Conservation (phyloP, 2,113 vertebrate genomes). For the Engystomops pustulosus region DNA sequence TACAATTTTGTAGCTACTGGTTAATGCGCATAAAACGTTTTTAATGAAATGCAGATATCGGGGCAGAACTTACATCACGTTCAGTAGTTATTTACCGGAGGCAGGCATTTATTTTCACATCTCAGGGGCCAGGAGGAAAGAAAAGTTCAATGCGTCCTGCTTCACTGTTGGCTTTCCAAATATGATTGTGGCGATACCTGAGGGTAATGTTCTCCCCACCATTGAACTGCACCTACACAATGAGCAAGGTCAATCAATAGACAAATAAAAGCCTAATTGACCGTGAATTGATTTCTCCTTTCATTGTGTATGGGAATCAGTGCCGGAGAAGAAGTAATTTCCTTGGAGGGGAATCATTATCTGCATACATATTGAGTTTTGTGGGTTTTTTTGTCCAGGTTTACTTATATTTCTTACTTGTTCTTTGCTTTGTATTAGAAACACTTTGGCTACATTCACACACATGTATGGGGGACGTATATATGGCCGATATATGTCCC, state of each 20-base stretch:
- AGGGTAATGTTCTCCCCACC: slow-evolving; percentile 54
- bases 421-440: neutral
- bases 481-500: too few relatives aligned
- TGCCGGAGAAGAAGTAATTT: slow-evolving; percentile 46
- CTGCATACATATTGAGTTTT: slow-evolving; percentile 7
- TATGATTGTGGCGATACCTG: slow-evolving; percentile 41
- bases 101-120: slow-evolving; percentile 11
- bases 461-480: too few relatives aligned
- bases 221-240: slow-evolving; percentile 48
- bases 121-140: neutral
- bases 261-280: slow-evolving; percentile 58
- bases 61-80: neutral
- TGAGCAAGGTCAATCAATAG: slow-evolving; percentile 53
- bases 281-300: slow-evolving; percentile 52
- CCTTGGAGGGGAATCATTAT: slow-evolving; percentile 52
- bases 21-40: slow-evolving; percentile 2
- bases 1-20: neutral
- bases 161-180: slow-evolving; percentile 27
- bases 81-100: slow-evolving; percentile 16
- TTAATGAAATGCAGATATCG: slow-evolving; percentile 10
- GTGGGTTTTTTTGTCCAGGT: neutral
- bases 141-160: neutral
- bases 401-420: slow-evolving; percentile 9
- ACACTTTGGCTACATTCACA: too few relatives aligned
- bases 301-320: slow-evolving; percentile 50